Evolutionary conservation across 2,797 vertebrate species (phyloP).

Genomic region (Sphaeramia orbicularis): DNA sequence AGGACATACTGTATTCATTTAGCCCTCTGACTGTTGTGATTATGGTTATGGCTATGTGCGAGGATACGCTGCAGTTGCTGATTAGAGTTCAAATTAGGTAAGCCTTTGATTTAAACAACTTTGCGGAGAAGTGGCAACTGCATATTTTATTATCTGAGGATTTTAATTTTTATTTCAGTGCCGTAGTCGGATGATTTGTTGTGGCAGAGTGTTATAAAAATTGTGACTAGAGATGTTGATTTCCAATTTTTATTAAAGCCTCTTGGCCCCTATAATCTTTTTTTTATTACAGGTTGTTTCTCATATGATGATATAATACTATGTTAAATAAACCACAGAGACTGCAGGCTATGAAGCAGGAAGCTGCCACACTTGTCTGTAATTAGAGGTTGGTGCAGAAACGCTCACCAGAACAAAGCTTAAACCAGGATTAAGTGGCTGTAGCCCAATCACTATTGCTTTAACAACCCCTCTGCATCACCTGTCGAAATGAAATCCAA

Average conservation of each 20-base stretch:
- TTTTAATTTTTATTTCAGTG: too few relatives aligned
- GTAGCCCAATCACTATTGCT: constrained; percentile 34
- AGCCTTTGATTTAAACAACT: constrained; percentile 14
- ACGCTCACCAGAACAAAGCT: constrained; percentile 48
- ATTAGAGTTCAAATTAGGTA: constrained; percentile 7
- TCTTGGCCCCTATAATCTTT: too few relatives aligned
- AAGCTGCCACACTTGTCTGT: constrained; percentile 46
- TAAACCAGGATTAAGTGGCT: constrained; percentile 54
- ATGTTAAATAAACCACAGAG: constrained; percentile 18
- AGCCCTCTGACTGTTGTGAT: constrained; percentile 34
- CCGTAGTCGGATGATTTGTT: not conserved
- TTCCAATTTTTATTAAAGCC: too few relatives aligned
- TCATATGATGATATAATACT: not conserved
- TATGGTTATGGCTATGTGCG: constrained; percentile 3
- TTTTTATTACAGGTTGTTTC: too few relatives aligned
- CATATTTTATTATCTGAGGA: not conserved
- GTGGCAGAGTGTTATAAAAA: too few relatives aligned
- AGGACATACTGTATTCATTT: constrained; percentile 55
- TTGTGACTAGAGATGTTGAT: too few relatives aligned
- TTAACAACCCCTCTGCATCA: constrained; percentile 38
- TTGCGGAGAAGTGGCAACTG: not conserved
- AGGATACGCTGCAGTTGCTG: constrained; percentile 1
- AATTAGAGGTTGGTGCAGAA: constrained; percentile 72
- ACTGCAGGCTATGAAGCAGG: constrained; percentile 8
- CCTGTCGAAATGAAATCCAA: constrained; percentile 19